Evolutionary conservation across 2,113 vertebrate species (phyloP).

Genomic region (Hemiscyllium ocellatum): DNA sequence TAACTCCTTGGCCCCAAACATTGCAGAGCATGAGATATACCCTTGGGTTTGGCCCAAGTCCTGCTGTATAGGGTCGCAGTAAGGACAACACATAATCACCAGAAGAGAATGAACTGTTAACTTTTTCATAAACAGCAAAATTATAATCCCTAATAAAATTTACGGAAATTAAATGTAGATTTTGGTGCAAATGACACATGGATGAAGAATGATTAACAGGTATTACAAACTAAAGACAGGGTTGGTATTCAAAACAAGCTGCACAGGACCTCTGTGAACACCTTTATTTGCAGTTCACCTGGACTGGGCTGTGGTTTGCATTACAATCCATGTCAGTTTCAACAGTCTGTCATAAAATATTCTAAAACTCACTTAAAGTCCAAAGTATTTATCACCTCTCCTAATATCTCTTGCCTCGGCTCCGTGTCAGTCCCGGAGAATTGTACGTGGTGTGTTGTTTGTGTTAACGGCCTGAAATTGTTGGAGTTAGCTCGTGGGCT

Average conservation of each 20-base stretch:
- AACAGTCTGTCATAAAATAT: neutral
- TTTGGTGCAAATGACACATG: neutral
- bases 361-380: neutral
- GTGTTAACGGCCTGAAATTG: neutral
- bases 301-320: neutral
- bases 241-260: neutral
- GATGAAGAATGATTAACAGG: neutral
- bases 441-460: neutral
- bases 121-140: neutral
- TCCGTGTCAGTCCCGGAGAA: neutral
- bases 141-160: neutral
- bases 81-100: neutral
- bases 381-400: neutral
- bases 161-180: conserved; percentile 2
- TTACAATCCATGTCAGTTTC: neutral
- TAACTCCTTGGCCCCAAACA: neutral
- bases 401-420: neutral
- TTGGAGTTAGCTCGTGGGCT: neutral
- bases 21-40: neutral
- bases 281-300: neutral
- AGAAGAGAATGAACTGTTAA: neutral
- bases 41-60: neutral
- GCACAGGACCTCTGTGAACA: neutral
- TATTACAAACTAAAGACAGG: neutral
- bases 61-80: neutral